These are phyloP conservation scores for Elysia crispata DNA, from an alignment of 2,888 invertebrate species.

Conservation along the genomic window DNA sequence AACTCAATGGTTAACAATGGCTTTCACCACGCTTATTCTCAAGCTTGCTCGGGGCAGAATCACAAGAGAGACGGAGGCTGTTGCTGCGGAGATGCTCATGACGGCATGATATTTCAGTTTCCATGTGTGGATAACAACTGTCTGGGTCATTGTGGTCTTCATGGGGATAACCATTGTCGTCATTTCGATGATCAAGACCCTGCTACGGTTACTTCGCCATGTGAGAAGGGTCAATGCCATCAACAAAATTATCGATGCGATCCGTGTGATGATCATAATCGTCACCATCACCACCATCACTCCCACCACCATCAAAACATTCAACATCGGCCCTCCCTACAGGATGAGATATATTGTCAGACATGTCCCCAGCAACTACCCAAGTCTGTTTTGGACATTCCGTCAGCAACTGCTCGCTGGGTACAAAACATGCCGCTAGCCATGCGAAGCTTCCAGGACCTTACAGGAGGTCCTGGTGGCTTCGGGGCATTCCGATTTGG, in stretches of 20 bases:
- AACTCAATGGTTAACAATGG: slow-evolving; percentile 20
- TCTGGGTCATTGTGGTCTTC: too few species aligned
- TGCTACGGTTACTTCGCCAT: too few species aligned
- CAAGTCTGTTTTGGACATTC: slow-evolving; percentile 43
- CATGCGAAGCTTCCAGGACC: slow-evolving; percentile 52
- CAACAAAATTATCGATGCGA: too few species aligned
- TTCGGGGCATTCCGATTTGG: slow-evolving; percentile 25
- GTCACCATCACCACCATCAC: too few species aligned
- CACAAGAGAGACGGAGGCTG: background rate
- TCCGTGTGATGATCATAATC: too few species aligned
- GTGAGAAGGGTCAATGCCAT: too few species aligned
- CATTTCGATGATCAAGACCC: too few species aligned
- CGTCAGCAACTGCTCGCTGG: slow-evolving; percentile 54
- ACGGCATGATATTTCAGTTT: slow-evolving; percentile 34
- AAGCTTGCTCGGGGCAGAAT: background rate
- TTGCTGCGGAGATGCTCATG: slow-evolving; percentile 15
- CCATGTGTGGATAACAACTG: background rate
- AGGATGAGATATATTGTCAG: background rate
- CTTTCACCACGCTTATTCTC: slow-evolving; percentile 22
- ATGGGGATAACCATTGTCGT: too few species aligned
- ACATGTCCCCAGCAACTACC: slow-evolving; percentile 30
- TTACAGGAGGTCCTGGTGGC: slow-evolving; percentile 42
- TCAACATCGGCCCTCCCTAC: slow-evolving; percentile 15
- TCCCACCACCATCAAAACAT: too few species aligned
- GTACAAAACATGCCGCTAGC: slow-evolving; percentile 59